Conservation (phyloP, 2,797 vertebrate species). For the Enteromius paludinosus region DNA sequence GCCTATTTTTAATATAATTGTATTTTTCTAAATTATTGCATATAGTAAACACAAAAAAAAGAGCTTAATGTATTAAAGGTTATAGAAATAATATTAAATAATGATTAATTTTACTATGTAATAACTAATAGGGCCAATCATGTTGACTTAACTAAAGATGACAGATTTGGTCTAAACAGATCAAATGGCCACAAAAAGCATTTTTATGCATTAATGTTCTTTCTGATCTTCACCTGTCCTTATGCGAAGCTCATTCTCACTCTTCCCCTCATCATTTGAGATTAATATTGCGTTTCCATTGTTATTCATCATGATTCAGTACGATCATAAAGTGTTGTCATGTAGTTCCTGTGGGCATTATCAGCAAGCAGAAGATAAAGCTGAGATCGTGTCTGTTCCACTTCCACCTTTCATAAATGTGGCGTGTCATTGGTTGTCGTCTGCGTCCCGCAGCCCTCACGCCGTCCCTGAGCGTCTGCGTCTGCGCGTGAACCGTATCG, state of each 20-base stretch:
- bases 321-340: background rate
- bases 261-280: background rate
- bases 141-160: constrained; percentile 4
- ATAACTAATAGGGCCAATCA: background rate
- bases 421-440: background rate
- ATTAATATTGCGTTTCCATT: background rate
- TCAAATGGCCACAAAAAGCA: background rate
- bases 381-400: background rate
- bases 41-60: too few relatives aligned
- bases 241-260: constrained; percentile 18
- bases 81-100: background rate
- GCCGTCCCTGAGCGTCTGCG: constrained; percentile 92
- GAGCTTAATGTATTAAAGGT: background rate
- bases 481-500: constrained; percentile 94
- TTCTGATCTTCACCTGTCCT: constrained; percentile 16
- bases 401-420: background rate
- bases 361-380: constrained; percentile 9
- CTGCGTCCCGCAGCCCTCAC: constrained; percentile 83
- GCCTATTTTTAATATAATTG: background rate
- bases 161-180: constrained; percentile 8
- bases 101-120: background rate
- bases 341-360: constrained; percentile 4
- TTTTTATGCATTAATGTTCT: background rate
- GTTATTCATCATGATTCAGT: background rate
- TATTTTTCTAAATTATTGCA: background rate